These are phyloP conservation scores for Hippocampus abdominalis DNA, from an alignment of 2,113 vertebrate species.

Conservation along the genomic window DNA sequence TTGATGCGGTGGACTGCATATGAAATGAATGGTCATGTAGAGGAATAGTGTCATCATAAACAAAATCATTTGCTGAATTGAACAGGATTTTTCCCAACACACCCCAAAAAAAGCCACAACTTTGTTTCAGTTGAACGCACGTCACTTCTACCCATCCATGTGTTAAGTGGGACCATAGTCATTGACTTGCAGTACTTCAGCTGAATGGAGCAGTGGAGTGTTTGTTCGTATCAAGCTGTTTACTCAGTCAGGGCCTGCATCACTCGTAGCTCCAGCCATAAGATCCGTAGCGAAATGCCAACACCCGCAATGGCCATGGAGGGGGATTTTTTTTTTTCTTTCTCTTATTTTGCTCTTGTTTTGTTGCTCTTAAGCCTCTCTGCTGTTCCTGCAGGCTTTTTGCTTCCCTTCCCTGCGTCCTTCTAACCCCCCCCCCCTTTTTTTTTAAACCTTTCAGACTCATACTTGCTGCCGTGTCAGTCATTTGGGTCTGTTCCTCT, in stretches of 20 bases:
- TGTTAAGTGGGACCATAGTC: conserved; percentile 30
- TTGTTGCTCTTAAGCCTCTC: conserved; percentile 3
- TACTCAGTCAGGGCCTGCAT: conserved; percentile 40
- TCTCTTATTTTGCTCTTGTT: no score
- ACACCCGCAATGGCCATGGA: conserved; percentile 23
- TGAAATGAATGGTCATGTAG: no score
- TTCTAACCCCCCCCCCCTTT: neutral
- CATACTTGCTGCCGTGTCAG: neutral
- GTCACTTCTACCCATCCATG: conserved; percentile 12
- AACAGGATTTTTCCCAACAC: no score
- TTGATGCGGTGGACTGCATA: no score
- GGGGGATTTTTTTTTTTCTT: conserved; percentile 4
- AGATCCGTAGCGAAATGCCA: conserved; percentile 25
- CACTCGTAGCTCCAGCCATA: conserved; percentile 21
- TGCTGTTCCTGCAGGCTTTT: neutral
- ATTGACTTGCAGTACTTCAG: conserved; percentile 6
- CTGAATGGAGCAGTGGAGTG: conserved; percentile 14
- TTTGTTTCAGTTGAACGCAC: neutral
- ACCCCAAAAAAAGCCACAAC: no score
- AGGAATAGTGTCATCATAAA: no score
- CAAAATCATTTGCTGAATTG: no score
- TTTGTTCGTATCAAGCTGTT: conserved; percentile 38
- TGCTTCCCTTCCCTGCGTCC: neutral
- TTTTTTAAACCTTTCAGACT: neutral
- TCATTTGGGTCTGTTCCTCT: neutral